Percentiles rank a stretch among this genome's conserved stretches.
Evolutionary conservation across 2,797 vertebrate species (phyloP).

Genomic region (Eremophila alpestris): DNA sequence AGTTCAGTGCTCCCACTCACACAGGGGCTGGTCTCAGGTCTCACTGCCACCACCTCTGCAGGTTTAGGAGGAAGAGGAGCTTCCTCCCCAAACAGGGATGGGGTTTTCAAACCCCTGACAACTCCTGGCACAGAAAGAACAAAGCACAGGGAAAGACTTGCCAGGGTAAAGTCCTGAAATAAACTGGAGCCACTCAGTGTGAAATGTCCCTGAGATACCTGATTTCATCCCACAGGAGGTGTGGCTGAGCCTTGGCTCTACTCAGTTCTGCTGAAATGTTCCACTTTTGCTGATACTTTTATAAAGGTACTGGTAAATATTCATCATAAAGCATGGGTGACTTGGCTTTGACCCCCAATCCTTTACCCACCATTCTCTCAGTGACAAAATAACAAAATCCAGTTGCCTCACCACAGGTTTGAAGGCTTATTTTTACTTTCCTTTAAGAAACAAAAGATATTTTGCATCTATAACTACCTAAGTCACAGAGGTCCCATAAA

Average conservation of each 20-base stretch:
- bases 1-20: no score
- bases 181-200: no score
- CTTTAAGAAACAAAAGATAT: neutral
- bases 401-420: neutral
- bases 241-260: neutral
- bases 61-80: no score
- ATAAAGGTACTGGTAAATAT: rapidly evolving
- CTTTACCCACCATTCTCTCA: neutral
- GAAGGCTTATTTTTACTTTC: neutral
- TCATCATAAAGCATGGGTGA: neutral
- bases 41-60: no score
- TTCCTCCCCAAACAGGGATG: no score
- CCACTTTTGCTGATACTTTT: neutral
- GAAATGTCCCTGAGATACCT: neutral
- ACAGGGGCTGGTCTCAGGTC: no score
- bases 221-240: neutral
- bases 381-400: neutral
- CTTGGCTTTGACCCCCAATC: neutral
- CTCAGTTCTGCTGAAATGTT: neutral
- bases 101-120: no score
- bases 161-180: no score
- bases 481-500: neutral
- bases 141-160: no score
- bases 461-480: neutral
- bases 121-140: no score